Conservation (phyloP, 2,113 vertebrate genomes). For the Tautogolabrus adspersus region DNA sequence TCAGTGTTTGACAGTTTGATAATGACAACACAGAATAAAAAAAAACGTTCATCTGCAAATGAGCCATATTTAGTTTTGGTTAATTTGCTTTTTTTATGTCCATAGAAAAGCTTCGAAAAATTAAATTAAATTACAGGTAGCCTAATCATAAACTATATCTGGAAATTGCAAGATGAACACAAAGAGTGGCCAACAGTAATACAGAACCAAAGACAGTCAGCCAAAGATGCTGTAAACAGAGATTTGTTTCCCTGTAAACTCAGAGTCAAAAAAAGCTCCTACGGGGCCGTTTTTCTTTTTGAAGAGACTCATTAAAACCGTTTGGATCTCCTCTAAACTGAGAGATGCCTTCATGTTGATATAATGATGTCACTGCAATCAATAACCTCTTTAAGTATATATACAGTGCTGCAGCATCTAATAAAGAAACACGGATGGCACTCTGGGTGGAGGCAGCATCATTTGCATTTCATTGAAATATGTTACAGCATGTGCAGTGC, state of each 20-base stretch:
- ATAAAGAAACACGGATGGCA: constrained; percentile 43
- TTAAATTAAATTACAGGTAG: neutral
- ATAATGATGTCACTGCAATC: constrained; percentile 38
- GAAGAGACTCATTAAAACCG: constrained; percentile 13
- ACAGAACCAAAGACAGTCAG: too few species aligned
- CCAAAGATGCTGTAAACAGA: too few species aligned
- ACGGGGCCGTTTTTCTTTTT: neutral
- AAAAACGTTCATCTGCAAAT: too few species aligned
- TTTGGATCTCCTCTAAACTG: constrained; percentile 1
- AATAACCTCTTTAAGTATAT: constrained; percentile 41
- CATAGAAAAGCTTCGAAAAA: neutral
- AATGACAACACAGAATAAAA: too few species aligned
- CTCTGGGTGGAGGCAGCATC: constrained; percentile 25
- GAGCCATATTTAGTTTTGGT: too few species aligned
- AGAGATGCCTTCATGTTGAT: constrained; percentile 23
- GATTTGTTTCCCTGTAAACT: too few species aligned
- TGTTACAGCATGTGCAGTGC: neutral
- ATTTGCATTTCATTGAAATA: constrained; percentile 62
- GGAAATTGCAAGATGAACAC: neutral
- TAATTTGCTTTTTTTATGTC: too few species aligned
- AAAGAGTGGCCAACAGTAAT: neutral
- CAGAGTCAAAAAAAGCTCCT: neutral
- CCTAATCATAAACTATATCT: neutral
- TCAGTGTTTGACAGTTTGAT: too few species aligned
- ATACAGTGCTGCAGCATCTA: constrained; percentile 27